Base-by-base conservation (phyloP, 2,797 vertebrate species). In the Tenualosa ilisha region DNA sequence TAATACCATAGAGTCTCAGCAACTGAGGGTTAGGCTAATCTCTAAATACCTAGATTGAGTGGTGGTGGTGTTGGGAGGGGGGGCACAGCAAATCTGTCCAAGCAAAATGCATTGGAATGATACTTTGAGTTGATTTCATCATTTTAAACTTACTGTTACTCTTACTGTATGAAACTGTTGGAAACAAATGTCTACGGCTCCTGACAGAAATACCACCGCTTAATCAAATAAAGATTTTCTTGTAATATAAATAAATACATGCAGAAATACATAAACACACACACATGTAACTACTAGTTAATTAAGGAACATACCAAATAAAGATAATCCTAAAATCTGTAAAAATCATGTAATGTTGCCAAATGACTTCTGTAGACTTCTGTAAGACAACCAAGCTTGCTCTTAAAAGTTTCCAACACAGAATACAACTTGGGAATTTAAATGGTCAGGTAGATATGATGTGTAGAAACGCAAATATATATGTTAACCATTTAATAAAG, bases 21-120 rank as follows among this genome's bases (percentile, higher is more conserved):
- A 79, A 79, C 72, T 79, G 40, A 79, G 72, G 72, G 72, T 22
- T 37, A 79, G 72, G 72, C 72, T 79, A 79, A 79, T 79, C 72
- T 79, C 15, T 79, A 79, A 79, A 79, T 79, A 20, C 72, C 15
- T 40, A 40, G 72, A 79, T 46, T 46, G 40, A 0, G 68, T 37
- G 68, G 68, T 13, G 63, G 63, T 65, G 63, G 63, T 24, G 63
- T 24, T 24, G 65, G 7, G 31, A 31, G 65, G 31, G 63, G 65
- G 26, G 37, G 20, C 6, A 40, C 17, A 22, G 17, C 46, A 79
- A 79, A 46, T 40, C 72, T 46, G 17, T 46, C 40, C 40, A 1
- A 8, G 72, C 72, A 22, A 37, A 79, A 20, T 46, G 37, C 40
- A 79, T 20, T 79, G 72, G 20, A 17, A 79, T 46, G 40, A 20